phyloP scores from a whole-genome alignment of 2,797 vertebrate genomes.

The Chrysocyon brachyurus region DNA sequence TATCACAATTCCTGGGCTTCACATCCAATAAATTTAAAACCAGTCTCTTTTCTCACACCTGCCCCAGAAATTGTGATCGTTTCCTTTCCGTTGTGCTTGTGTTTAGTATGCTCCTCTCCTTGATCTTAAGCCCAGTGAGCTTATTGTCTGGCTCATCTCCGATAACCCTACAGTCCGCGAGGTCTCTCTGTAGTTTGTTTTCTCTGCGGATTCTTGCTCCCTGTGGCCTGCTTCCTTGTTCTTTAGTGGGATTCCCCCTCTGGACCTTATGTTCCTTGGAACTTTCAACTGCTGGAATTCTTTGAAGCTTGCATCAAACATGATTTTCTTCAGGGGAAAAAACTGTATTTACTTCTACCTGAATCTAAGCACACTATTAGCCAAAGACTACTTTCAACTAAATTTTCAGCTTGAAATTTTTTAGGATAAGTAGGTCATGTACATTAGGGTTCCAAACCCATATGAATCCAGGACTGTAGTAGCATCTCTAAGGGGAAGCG shows the following conservation, averaged over 20 bases:
- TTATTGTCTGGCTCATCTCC: rapidly evolving
- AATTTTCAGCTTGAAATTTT: not conserved
- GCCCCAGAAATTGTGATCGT: not conserved
- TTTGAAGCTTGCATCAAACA: not conserved
- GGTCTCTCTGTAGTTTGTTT: not conserved
- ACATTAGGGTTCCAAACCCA: not conserved
- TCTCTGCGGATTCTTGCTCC: not conserved
- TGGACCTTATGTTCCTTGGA: not conserved
- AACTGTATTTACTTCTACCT: not conserved
- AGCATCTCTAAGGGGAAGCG: rapidly evolving
- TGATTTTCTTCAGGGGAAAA: not conserved
- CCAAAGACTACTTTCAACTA: not conserved
- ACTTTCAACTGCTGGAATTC: not conserved
- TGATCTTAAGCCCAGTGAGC: not conserved
- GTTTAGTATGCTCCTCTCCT: not conserved
- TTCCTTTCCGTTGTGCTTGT: not conserved
- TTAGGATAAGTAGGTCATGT: not conserved
- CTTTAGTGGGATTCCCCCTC: not conserved
- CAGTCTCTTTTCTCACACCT: not conserved
- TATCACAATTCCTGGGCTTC: not conserved
- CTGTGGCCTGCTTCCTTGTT: not conserved
- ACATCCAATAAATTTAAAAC: not conserved
- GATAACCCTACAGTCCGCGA: rapidly evolving
- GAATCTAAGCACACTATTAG: not conserved
- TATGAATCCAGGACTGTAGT: not conserved